Evolutionary conservation across 2,113 vertebrate species (phyloP).

Genomic region (Chloebia gouldiae): DNA sequence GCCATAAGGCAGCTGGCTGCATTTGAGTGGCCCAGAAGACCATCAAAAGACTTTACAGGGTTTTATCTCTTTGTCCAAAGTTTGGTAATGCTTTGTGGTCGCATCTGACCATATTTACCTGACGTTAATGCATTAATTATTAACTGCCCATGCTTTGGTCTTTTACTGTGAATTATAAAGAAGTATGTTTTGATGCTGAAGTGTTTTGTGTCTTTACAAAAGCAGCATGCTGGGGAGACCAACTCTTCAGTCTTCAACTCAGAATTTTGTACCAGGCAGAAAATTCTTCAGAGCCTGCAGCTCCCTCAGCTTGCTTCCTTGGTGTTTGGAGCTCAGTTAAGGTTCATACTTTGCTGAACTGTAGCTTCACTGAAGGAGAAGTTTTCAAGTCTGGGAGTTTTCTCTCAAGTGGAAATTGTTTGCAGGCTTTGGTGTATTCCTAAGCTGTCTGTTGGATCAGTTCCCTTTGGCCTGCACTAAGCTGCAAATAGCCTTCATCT

Average conservation of each 20-base stretch:
- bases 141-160: neutral
- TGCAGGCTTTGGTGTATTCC: neutral
- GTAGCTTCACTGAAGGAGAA: neutral
- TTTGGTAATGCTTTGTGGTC: neutral
- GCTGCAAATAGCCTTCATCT: neutral
- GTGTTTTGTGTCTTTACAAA: neutral
- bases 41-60: neutral
- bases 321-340: neutral
- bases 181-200: neutral
- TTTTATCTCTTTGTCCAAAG: neutral
- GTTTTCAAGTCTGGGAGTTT: neutral
- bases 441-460: neutral
- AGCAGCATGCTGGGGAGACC: neutral
- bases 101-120: neutral
- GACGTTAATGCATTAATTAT: neutral
- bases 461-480: neutral
- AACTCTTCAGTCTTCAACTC: neutral
- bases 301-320: neutral
- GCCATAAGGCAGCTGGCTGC: neutral
- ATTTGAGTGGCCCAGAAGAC: neutral
- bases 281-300: neutral
- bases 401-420: neutral
- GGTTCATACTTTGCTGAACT: neutral
- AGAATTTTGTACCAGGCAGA: neutral
- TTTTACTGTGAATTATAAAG: neutral